A percentile compares a stretch with the other conserved stretches of the same genome.
phyloP scores from a whole-genome alignment of 2,797 vertebrate species.

The Pampus argenteus region DNA sequence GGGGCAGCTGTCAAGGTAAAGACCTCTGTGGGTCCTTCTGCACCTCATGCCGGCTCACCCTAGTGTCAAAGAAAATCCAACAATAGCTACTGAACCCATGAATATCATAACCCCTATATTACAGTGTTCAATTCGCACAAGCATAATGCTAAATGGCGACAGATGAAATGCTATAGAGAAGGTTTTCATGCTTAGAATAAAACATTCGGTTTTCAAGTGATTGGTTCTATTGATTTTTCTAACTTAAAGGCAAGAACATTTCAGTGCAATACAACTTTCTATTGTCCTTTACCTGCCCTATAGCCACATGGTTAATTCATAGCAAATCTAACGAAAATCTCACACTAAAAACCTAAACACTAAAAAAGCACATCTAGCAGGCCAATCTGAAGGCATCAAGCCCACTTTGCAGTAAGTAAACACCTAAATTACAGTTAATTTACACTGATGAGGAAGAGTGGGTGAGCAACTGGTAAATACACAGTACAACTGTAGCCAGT shows the following conservation, averaged over 20 bases:
- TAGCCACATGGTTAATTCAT: not conserved
- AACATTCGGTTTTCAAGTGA: not conserved
- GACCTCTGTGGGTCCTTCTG: conserved; percentile 53
- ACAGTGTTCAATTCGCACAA: not conserved
- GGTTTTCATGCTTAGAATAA: not conserved
- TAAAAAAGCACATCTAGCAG: conserved; percentile 33
- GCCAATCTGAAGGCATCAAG: conserved; percentile 46
- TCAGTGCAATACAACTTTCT: not conserved
- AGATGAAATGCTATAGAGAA: not conserved
- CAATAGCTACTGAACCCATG: conserved; percentile 4
- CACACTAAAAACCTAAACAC: conserved; percentile 16
- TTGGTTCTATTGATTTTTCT: not conserved
- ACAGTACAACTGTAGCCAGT: conserved; percentile 56
- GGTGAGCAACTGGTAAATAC: conserved; percentile 66
- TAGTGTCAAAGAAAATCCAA: conserved; percentile 19
- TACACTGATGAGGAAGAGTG: conserved; percentile 72
- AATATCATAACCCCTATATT: conserved; percentile 1
- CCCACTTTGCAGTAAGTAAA: conserved; percentile 66
- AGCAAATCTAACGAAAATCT: conserved; percentile 13
- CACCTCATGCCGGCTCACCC: conserved; percentile 10
- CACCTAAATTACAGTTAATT: conserved; percentile 77
- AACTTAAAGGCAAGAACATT: not conserved
- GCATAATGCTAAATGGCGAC: not conserved
- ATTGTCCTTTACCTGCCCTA: not conserved
- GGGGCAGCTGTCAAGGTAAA: conserved; percentile 56